A percentile compares a stretch with the other conserved stretches of the same genome.
phyloP scores from a whole-genome alignment of 2,113 vertebrate species.

The Coptodon rendalli region DNA sequence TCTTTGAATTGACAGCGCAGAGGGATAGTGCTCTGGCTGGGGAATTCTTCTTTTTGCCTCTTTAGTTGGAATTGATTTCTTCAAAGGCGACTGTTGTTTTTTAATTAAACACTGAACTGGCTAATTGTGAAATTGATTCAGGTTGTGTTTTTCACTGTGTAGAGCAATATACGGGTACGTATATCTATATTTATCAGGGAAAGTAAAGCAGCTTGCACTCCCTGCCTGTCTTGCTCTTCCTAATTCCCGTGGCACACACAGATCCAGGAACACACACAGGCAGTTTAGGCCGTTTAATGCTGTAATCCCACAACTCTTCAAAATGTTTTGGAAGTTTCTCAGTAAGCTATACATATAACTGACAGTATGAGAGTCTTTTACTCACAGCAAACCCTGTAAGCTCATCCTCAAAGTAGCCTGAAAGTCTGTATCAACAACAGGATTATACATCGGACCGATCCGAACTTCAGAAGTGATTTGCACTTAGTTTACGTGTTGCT shows the following conservation, averaged over 20 bases:
- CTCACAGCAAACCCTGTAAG: conserved; percentile 55
- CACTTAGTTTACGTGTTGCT: conserved; percentile 14
- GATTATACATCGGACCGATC: conserved; percentile 56
- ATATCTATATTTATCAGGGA: conserved; percentile 49
- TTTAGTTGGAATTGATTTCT: conserved; percentile 68
- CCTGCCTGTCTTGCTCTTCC: conserved; percentile 27
- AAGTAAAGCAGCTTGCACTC: conserved; percentile 31
- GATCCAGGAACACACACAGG: background rate
- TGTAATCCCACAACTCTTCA: conserved; percentile 59
- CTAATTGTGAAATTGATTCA: conserved; percentile 73
- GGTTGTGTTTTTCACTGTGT: conserved; percentile 61
- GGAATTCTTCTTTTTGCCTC: conserved; percentile 45
- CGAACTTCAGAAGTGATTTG: conserved; percentile 40
- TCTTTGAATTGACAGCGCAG: conserved; percentile 51
- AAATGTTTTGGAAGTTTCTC: conserved; percentile 55
- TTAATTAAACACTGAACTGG: conserved; percentile 70
- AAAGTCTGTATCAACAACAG: conserved; percentile 62
- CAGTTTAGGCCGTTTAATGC: conserved; percentile 50
- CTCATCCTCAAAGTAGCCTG: conserved; percentile 64
- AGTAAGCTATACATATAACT: conserved; percentile 61
- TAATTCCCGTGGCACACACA: conserved; percentile 10
- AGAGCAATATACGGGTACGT: conserved; percentile 52
- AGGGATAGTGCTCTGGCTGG: conserved; percentile 35
- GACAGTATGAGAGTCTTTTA: conserved; percentile 57
- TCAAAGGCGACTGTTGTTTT: conserved; percentile 69